phyloP scores from a whole-genome alignment of 2,113 vertebrate genomes.

The Rhabdomys dilectus region DNA sequence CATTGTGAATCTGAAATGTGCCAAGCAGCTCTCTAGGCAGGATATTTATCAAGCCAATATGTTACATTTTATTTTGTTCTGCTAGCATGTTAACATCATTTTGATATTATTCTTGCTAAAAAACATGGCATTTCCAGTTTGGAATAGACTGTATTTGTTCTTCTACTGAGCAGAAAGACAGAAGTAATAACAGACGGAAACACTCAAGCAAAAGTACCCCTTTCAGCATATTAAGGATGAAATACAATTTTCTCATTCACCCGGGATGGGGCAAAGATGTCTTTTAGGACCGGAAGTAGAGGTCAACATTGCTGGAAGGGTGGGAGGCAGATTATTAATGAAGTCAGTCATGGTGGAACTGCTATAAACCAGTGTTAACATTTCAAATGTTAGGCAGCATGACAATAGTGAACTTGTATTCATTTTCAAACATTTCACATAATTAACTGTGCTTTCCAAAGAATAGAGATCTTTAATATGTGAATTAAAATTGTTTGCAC shows the following conservation, averaged over 20 bases:
- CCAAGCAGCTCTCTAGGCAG: conserved; percentile 36
- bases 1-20: neutral
- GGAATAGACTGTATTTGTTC: neutral
- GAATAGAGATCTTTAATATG: conserved; percentile 20
- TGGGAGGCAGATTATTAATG: neutral
- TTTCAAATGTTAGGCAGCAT: neutral
- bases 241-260: conserved; percentile 5
- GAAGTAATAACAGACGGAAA: conserved; percentile 37
- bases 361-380: neutral
- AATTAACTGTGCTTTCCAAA: neutral
- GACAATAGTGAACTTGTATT: conserved; percentile 20
- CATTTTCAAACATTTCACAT: neutral
- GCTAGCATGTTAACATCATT: conserved; percentile 39
- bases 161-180: conserved; percentile 19
- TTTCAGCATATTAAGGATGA: neutral
- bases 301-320: neutral
- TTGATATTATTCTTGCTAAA: conserved; percentile 36
- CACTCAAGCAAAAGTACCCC: neutral
- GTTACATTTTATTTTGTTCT: neutral
- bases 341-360: neutral
- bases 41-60: conserved; percentile 41
- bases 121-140: conserved; percentile 57
- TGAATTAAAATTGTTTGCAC: neutral
- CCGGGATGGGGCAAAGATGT: neutral
- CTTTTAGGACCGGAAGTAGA: neutral